These are phyloP conservation scores for Nephrotoma flavescens DNA, from an alignment of 2,888 invertebrate genomes.

Conservation along the genomic window DNA sequence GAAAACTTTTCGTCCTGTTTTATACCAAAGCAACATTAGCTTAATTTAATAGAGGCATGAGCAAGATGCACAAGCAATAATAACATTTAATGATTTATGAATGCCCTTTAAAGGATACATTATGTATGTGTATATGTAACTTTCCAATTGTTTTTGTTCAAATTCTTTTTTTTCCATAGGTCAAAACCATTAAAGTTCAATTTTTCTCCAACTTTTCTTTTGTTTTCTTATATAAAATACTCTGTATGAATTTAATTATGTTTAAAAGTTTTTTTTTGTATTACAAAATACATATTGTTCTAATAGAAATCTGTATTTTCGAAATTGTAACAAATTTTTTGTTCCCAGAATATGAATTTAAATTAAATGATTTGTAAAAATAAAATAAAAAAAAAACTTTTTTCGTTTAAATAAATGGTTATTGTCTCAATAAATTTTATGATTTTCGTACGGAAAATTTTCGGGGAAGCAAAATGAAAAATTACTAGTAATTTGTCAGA, in stretches of 20 bases:
- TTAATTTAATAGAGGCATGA: too few relatives aligned
- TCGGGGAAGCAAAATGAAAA: not conserved
- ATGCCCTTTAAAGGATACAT: not conserved
- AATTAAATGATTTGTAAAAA: not conserved
- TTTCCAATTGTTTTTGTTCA: not conserved
- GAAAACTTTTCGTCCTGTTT: too few relatives aligned
- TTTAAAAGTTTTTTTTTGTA: not conserved
- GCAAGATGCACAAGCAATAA: not conserved
- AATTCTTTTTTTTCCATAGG: not conserved
- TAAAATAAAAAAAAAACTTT: not conserved
- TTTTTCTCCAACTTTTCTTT: not conserved
- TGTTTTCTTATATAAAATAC: not conserved
- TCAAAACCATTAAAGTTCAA: not conserved
- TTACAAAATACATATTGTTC: not conserved
- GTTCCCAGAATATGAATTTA: not conserved
- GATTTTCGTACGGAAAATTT: not conserved
- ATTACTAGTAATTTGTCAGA: not conserved
- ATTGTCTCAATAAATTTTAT: not conserved
- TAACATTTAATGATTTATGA: not conserved
- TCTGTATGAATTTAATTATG: not conserved
- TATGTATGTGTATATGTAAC: not conserved
- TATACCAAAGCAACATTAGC: too few relatives aligned
- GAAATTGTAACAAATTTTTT: not conserved
- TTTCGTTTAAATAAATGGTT: not conserved
- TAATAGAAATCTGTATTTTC: not conserved